phyloP scores from a whole-genome alignment of 2,888 invertebrate species.

The Leptinotarsa peninsularis region DNA sequence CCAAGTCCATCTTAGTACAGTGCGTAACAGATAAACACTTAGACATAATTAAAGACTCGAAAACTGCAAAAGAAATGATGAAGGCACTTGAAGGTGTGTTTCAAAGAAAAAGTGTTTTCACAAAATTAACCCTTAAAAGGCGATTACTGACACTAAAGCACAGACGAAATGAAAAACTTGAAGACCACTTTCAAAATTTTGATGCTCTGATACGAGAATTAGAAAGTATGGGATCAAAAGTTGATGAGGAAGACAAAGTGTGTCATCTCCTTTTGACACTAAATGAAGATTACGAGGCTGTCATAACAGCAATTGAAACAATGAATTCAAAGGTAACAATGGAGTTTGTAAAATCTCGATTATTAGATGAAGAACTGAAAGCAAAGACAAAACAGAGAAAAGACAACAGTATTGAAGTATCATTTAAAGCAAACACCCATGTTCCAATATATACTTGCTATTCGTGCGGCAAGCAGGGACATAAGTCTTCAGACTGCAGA shows the following conservation, averaged over 20 bases:
- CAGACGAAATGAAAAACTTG: slow-evolving; percentile 39
- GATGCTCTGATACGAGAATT: slow-evolving; percentile 48
- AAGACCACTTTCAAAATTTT: slow-evolving; percentile 50
- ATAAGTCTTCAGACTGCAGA: background rate
- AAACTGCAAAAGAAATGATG: slow-evolving; percentile 45
- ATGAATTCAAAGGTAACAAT: slow-evolving; percentile 39
- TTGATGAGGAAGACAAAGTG: slow-evolving; percentile 46
- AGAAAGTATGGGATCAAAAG: slow-evolving; percentile 43
- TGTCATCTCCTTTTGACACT: slow-evolving; percentile 40
- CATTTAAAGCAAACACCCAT: slow-evolving; percentile 28
- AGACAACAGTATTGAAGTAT: background rate
- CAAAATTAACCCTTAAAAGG: slow-evolving; percentile 43
- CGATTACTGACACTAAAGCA: slow-evolving; percentile 44
- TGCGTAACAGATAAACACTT: slow-evolving; percentile 49
- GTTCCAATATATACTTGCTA: slow-evolving; percentile 21
- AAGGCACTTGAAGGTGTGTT: slow-evolving; percentile 43
- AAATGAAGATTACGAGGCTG: slow-evolving; percentile 44
- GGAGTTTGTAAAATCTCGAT: slow-evolving; percentile 49
- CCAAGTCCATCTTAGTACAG: slow-evolving; percentile 46
- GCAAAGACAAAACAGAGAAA: slow-evolving; percentile 18
- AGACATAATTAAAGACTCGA: slow-evolving; percentile 47
- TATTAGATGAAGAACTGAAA: slow-evolving; percentile 49
- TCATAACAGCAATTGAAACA: slow-evolving; percentile 53
- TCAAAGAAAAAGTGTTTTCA: slow-evolving; percentile 46
- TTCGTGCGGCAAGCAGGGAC: slow-evolving; percentile 34